Conservation (phyloP, 1,140 invertebrate genomes). For the Caerostris darwini region DNA sequence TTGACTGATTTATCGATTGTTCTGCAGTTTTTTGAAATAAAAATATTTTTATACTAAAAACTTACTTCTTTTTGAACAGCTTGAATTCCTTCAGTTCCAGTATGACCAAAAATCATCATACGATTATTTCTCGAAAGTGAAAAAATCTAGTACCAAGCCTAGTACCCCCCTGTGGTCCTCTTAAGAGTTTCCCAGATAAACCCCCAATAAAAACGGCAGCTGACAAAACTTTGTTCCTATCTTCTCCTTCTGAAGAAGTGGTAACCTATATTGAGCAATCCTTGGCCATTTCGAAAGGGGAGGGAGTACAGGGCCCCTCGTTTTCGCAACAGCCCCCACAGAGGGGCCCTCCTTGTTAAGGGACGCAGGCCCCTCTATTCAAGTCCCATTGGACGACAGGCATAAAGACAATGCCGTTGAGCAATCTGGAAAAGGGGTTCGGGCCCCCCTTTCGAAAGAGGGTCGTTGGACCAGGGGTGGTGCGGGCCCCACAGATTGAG, state of each 20-base stretch:
- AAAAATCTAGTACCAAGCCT: neutral
- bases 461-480: conserved; percentile 10
- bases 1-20: too few species aligned
- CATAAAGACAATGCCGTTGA: conserved; percentile 45
- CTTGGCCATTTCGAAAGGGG: neutral
- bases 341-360: neutral
- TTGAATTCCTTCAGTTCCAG: too few species aligned
- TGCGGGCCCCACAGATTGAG: neutral
- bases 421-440: neutral
- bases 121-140: too few species aligned
- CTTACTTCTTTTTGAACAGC: too few species aligned
- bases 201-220: conserved; percentile 19
- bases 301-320: neutral
- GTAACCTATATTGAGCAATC: conserved; percentile 23
- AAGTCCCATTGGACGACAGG: conserved; percentile 52
- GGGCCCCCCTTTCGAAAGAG: neutral
- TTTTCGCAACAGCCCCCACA: neutral
- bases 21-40: too few species aligned
- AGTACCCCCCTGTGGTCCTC: neutral
- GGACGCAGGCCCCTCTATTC: neutral
- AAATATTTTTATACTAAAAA: too few species aligned
- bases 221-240: neutral
- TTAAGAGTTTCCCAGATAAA: neutral
- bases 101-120: too few species aligned
- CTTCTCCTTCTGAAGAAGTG: neutral